Evolutionary conservation across 2,797 vertebrate species (phyloP).

Genomic region (Cirrhinus molitorella): DNA sequence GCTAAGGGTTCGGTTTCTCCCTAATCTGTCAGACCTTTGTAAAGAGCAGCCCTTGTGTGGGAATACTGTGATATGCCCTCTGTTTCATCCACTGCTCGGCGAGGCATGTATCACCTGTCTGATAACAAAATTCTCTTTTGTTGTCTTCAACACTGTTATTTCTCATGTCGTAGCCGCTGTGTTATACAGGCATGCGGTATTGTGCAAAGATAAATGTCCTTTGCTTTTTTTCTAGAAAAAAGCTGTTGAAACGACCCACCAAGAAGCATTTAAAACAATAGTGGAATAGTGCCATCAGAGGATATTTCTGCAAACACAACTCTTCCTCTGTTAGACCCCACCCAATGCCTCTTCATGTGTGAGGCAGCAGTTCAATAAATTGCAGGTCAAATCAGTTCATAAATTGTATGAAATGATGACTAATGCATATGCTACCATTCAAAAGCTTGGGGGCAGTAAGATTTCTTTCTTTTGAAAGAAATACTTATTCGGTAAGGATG

Average conservation of each 20-base stretch:
- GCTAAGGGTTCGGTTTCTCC: conserved; percentile 1
- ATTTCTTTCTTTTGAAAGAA: not conserved
- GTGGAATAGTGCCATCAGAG: conserved; percentile 52
- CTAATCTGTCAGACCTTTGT: conserved; percentile 16
- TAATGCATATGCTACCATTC: not conserved
- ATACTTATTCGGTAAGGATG: not conserved
- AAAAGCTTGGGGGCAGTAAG: not conserved
- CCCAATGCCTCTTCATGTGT: conserved; percentile 4
- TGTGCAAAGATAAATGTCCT: conserved; percentile 44
- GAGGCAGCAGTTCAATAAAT: conserved; percentile 14
- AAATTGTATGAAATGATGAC: not conserved
- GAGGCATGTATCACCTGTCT: conserved; percentile 53
- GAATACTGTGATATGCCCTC: conserved; percentile 43
- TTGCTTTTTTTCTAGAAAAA: conserved; percentile 26
- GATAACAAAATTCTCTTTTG: conserved; percentile 47
- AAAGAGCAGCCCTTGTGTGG: conserved; percentile 23
- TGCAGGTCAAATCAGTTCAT: conserved; percentile 6
- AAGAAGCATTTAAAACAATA: conserved; percentile 50
- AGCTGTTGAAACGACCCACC: conserved; percentile 43
- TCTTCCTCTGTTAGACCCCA: conserved; percentile 41
- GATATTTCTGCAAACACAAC: conserved; percentile 43
- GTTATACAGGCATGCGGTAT: conserved; percentile 5
- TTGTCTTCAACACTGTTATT: conserved; percentile 43
- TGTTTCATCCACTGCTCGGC: conserved; percentile 43
- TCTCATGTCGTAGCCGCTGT: conserved; percentile 32